Evolutionary conservation across 1,140 invertebrate genomes (phyloP).

Genomic region (Drosophila chauvacae): DNA sequence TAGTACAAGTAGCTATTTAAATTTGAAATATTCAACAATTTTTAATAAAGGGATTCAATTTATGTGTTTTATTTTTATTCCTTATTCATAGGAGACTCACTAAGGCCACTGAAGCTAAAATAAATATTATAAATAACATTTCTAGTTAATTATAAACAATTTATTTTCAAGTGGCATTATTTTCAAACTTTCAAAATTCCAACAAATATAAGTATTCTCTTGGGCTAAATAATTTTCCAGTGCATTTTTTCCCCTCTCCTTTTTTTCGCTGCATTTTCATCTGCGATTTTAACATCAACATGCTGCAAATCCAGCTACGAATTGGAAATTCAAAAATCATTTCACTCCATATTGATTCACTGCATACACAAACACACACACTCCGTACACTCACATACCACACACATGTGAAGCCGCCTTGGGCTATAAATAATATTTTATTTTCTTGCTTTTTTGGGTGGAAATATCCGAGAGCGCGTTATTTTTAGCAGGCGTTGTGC

Average conservation of each 20-base stretch:
- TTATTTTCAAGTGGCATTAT: not conserved
- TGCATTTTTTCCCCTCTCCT: not conserved
- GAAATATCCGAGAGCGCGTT: constrained; percentile 68
- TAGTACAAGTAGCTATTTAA: not conserved
- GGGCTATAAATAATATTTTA: constrained; percentile 80
- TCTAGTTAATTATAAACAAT: not conserved
- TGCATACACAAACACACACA: not conserved
- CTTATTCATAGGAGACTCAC: not conserved
- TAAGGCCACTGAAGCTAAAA: too few relatives aligned
- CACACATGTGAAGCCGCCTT: constrained; percentile 36
- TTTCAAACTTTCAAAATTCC: not conserved
- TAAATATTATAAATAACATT: not conserved
- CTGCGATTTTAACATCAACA: constrained; percentile 63
- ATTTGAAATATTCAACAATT: not conserved
- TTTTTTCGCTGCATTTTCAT: constrained; percentile 43
- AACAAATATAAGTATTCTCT: not conserved
- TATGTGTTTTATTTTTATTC: not conserved
- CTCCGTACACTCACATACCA: not conserved
- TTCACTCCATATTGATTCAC: constrained; percentile 66
- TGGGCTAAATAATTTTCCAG: not conserved
- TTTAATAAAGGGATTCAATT: not conserved
- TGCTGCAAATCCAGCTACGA: constrained; percentile 45
- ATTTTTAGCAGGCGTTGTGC: constrained; percentile 75
- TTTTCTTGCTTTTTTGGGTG: constrained; percentile 77
- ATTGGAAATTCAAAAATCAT: constrained; percentile 65